phyloP scores from a whole-genome alignment of 2,797 vertebrate species.

The Liasis olivaceus region DNA sequence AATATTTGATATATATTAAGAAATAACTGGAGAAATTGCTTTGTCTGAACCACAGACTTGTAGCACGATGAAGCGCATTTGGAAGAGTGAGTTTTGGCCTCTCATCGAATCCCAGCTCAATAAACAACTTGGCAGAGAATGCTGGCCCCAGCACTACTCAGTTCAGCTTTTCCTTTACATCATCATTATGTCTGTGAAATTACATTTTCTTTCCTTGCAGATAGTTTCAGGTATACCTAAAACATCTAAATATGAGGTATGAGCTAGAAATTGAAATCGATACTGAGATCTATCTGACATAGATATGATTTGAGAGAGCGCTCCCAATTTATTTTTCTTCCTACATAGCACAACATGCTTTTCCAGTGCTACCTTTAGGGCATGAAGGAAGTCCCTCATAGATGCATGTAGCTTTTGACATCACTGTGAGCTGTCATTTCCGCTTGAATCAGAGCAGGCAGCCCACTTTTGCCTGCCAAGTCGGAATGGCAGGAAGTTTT shows the following conservation, averaged over 20 bases:
- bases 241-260: neutral
- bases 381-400: neutral
- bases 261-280: neutral
- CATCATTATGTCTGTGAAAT: neutral
- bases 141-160: neutral
- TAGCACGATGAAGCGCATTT: neutral
- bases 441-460: neutral
- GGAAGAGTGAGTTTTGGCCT: neutral
- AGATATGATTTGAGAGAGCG: neutral
- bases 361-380: neutral
- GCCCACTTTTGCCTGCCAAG: neutral
- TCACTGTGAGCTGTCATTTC: neutral
- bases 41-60: neutral
- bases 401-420: neutral
- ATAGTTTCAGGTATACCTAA: neutral
- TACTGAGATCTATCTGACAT: neutral
- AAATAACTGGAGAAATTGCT: neutral
- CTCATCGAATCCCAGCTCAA: neutral
- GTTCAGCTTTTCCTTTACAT: neutral
- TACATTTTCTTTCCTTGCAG: neutral
- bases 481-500: neutral
- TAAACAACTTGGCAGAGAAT: neutral
- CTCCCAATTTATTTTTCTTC: neutral
- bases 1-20: neutral
- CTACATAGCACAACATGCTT: neutral